These are phyloP conservation scores for Ephydatia muelleri DNA, from an alignment of 37 sponge, comb jelly and placozoan genomes.

Conservation along the genomic window DNA sequence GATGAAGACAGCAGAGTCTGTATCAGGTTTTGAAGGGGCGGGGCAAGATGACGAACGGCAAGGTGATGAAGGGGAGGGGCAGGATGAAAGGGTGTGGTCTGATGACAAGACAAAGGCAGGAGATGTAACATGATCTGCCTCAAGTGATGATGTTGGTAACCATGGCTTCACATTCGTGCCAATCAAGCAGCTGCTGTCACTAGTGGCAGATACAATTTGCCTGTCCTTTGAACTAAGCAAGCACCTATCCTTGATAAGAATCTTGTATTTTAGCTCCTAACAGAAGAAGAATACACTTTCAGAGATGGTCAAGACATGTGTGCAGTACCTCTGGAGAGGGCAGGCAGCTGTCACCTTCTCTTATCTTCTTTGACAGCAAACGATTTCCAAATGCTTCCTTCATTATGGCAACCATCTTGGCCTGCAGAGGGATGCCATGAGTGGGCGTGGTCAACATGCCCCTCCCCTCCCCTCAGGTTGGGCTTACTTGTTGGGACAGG, in stretches of 20 bases:
- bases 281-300: background rate
- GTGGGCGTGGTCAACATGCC: no score
- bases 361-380: background rate
- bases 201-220: background rate
- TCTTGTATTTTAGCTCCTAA: conserved; percentile 70
- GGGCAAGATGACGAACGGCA: no score
- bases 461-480: no score
- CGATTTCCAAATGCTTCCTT: conserved; percentile 46
- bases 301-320: no score
- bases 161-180: background rate
- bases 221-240: background rate
- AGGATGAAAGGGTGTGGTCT: background rate
- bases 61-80: no score
- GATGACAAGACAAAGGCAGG: background rate
- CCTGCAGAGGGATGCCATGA: conserved; percentile 46
- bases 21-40: no score
- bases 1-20: no score
- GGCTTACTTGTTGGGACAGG: conserved; percentile 35
- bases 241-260: conserved; percentile 77
- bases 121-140: no score
- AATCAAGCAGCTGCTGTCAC: background rate
- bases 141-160: no score
- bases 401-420: conserved; percentile 58
- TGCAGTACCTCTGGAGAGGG: conserved; percentile 31
- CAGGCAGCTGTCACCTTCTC: background rate